Conservation (phyloP, 2,797 vertebrate genomes). For the Aplochiton taeniatus region DNA sequence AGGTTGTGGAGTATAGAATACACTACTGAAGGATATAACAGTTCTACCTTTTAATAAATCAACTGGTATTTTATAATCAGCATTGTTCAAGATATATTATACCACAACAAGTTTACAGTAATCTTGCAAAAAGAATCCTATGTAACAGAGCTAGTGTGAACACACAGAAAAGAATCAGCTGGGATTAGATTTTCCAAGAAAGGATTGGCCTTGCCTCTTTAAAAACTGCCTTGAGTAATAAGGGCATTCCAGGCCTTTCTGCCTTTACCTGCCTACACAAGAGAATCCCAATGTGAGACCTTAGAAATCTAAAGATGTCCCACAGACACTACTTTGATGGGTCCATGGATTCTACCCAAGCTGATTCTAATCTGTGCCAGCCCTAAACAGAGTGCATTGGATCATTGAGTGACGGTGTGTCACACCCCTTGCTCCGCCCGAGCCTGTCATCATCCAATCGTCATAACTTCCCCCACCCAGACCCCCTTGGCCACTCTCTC, state of each 20-base stretch:
- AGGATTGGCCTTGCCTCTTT: neutral
- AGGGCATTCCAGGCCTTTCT: neutral
- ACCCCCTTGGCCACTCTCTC: slow-evolving; percentile 36
- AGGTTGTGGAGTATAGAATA: slow-evolving; percentile 69
- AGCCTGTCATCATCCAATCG: slow-evolving; percentile 29
- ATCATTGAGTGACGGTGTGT: slow-evolving; percentile 57
- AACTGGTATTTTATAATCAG: slow-evolving; percentile 64
- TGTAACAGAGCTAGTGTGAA: slow-evolving; percentile 62
- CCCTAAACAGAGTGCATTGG: slow-evolving; percentile 71
- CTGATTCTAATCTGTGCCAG: slow-evolving; percentile 61
- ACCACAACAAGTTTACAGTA: slow-evolving; percentile 81
- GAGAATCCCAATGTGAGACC: neutral
- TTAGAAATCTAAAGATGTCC: neutral
- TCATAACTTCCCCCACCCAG: slow-evolving; percentile 7
- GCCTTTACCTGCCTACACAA: slow-evolving; percentile 14
- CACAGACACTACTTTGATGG: neutral
- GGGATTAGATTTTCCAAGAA: slow-evolving; percentile 29
- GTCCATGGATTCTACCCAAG: slow-evolving; percentile 55
- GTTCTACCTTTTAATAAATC: slow-evolving; percentile 67
- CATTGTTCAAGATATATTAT: slow-evolving; percentile 71
- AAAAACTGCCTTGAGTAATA: too few species aligned
- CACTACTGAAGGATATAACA: slow-evolving; percentile 69
- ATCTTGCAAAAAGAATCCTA: slow-evolving; percentile 69
- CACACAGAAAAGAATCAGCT: slow-evolving; percentile 55
- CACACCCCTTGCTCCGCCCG: slow-evolving; percentile 37